Conservation (phyloP, 1,140 invertebrate genomes). For the Pseudomyrmex concolor region DNA sequence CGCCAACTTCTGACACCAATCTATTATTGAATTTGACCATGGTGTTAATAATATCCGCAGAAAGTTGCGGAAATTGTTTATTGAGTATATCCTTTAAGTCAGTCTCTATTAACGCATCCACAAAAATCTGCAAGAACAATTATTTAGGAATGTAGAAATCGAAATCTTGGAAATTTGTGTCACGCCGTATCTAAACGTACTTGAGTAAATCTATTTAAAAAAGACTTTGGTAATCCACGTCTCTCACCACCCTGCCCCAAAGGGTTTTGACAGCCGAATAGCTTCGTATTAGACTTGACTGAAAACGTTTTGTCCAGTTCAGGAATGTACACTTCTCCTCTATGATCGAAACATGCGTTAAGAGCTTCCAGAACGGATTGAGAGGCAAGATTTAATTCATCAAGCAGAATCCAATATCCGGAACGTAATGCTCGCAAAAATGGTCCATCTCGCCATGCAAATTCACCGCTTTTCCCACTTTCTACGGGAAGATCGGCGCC, state of each 20-base stretch:
- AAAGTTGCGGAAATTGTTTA: conserved; percentile 86
- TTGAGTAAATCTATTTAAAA: conserved; percentile 99
- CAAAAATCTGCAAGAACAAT: conserved; percentile 88
- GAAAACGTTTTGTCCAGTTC: conserved; percentile 95
- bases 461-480: conserved; percentile 92
- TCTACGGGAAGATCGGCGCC: conserved; percentile 98
- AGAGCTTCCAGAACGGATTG: conserved; percentile 99
- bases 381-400: conserved; percentile 99
- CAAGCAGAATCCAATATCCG: conserved; percentile 98
- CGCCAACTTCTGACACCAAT: conserved; percentile 88
- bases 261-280: conserved; percentile 99
- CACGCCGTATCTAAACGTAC: conserved; percentile 81
- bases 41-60: conserved; percentile 86
- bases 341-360: conserved; percentile 99
- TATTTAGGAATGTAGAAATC: conserved; percentile 59
- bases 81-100: conserved; percentile 90
- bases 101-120: conserved; percentile 91
- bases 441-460: conserved; percentile 98
- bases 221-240: conserved; percentile 97
- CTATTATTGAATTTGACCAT: conserved; percentile 94
- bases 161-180: not conserved
- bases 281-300: conserved; percentile 90
- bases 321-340: conserved; percentile 97
- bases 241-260: conserved; percentile 97
- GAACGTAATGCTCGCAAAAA: conserved; percentile 96